Base-by-base conservation (phyloP, 2,888 invertebrate genomes). In the Napeogenes inachia region DNA sequence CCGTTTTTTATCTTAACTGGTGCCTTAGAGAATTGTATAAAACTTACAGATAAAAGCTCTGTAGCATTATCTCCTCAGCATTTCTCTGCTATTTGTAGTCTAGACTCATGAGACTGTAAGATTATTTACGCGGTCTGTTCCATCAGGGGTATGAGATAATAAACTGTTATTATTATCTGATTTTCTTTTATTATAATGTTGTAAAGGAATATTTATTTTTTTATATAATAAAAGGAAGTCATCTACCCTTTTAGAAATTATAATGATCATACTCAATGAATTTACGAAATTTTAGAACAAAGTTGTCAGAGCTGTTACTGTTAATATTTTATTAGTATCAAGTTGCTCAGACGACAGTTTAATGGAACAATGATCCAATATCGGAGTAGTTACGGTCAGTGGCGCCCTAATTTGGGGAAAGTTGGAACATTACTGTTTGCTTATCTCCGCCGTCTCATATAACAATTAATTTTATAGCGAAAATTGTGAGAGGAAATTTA, bases 361-460 rank as follows among this genome's bases (percentile, higher is more conserved):
- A 50, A 50, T 50, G 50, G 50, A 50, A 50, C 50, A 50, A 50
- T 50, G 30, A 21, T 50, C 50, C 30, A 50, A 50, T 50, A 50
- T 50, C 50, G 21, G 50, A 21, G 50, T 21, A 50, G 6, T 50
- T 50, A 50, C 30, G 50, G 50, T 50, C 50, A 50, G 50, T n/a
- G 30, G 50, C 21, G 21, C n/a, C 21, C 10, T 42, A 42, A 42
- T 42, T 50, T 50, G 47, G 47, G 50, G 4, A 50, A 50, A 50
- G 50, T 50, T 50, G 8, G 8, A 21, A 10, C 50, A 47, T 47
- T 47, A 47, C 13, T 47, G 47, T 47, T 47, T 47, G 13, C 47
- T 13, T 50, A 50, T 50, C 6, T 6, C 50, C 50, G 21, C 12
- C 30, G 21, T 30, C 50, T 30, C 30, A 50, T 50, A 50, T 50